Conservation (phyloP, 2,888 invertebrate species). For the Rambutsinella grinnellia region DNA sequence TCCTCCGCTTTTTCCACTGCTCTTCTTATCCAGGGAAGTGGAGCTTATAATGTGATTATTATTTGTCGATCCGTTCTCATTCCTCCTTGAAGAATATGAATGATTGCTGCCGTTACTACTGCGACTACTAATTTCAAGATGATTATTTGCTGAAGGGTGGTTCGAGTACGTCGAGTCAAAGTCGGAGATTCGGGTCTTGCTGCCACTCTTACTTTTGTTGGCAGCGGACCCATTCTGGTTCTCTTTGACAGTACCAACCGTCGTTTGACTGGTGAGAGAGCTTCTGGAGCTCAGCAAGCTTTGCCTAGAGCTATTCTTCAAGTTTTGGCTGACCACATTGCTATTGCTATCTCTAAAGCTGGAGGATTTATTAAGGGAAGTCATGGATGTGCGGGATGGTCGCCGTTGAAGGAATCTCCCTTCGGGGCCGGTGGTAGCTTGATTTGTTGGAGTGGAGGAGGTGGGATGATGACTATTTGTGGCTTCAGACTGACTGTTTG, state of each 20-base stretch:
- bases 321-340: constrained; percentile 42
- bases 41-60: constrained; percentile 68
- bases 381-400: constrained; percentile 34
- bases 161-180: constrained; percentile 47
- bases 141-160: constrained; percentile 66
- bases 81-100: constrained; percentile 69
- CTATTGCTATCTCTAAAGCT: constrained; percentile 47
- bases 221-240: constrained; percentile 1
- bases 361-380: constrained; percentile 21
- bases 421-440: constrained; percentile 62
- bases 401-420: constrained; percentile 66
- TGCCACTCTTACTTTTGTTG: constrained; percentile 35
- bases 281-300: constrained; percentile 86
- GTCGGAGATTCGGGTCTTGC: constrained; percentile 41
- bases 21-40: constrained; percentile 60
- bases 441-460: background rate
- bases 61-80: constrained; percentile 72
- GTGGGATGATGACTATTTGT: constrained; percentile 16
- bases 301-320: constrained; percentile 76
- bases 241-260: constrained; percentile 82
- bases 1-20: constrained; percentile 64
- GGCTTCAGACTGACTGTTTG: constrained; percentile 85
- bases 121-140: constrained; percentile 73
- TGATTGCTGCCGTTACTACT: constrained; percentile 75
- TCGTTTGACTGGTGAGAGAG: constrained; percentile 85